Evolutionary conservation across 2,797 vertebrate genomes (phyloP).

Genomic region (Tapirus indicus): DNA sequence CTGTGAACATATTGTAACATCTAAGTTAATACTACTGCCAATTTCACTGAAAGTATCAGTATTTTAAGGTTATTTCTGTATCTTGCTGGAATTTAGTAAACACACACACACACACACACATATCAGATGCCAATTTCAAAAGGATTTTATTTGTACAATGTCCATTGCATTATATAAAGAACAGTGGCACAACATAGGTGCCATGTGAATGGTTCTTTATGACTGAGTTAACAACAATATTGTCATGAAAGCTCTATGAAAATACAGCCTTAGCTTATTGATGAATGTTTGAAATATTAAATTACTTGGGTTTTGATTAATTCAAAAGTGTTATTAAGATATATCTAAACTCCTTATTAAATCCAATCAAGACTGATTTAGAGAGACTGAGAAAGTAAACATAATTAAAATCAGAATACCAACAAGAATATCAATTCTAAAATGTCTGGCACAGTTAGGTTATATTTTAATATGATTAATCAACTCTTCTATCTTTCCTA

Average conservation of each 20-base stretch:
- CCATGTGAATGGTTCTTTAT: background rate
- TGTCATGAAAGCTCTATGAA: background rate
- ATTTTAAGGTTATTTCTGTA: background rate
- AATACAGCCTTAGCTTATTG: slow-evolving; percentile 34
- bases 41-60: background rate
- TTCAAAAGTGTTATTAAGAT: slow-evolving; percentile 83
- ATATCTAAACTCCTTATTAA: slow-evolving; percentile 84
- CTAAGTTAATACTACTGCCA: background rate
- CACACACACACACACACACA: background rate
- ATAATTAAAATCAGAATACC: slow-evolving; percentile 82
- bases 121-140: background rate
- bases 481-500: slow-evolving; percentile 55
- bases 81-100: background rate
- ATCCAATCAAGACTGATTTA: slow-evolving; percentile 86
- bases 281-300: slow-evolving; percentile 77
- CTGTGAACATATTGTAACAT: background rate
- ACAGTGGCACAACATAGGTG: background rate
- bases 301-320: slow-evolving; percentile 82
- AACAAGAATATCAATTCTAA: slow-evolving; percentile 77
- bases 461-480: slow-evolving; percentile 83
- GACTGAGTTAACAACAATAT: background rate
- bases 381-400: slow-evolving; percentile 83
- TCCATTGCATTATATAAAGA: background rate
- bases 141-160: background rate
- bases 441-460: slow-evolving; percentile 56